phyloP scores from a whole-genome alignment of 1,140 invertebrate genomes.

The Drosophila hydei region DNA sequence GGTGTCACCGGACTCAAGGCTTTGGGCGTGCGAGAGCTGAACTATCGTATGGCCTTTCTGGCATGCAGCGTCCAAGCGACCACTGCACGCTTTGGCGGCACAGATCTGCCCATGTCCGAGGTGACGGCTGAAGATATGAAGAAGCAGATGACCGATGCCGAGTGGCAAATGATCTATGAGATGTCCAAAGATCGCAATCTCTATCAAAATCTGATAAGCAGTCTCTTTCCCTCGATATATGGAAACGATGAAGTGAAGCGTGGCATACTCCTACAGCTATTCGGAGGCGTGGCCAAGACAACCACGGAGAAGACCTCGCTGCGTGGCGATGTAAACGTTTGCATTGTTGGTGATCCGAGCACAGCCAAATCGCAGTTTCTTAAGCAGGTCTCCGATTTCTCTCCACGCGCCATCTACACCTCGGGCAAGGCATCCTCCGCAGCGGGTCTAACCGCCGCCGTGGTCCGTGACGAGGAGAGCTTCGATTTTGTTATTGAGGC shows the following conservation, averaged over 20 bases:
- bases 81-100: slow-evolving; percentile 92
- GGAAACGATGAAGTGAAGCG: slow-evolving; percentile 99
- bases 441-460: slow-evolving; percentile 98
- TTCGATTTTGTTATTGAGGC: slow-evolving; percentile 99
- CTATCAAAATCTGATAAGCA: slow-evolving; percentile 95
- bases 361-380: slow-evolving; percentile 99
- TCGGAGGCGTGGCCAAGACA: slow-evolving; percentile 98
- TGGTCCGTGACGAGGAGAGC: slow-evolving; percentile 98
- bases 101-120: slow-evolving; percentile 91
- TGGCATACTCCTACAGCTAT: slow-evolving; percentile 97
- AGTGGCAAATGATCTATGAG: slow-evolving; percentile 98
- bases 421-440: slow-evolving; percentile 99
- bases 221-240: slow-evolving; percentile 98
- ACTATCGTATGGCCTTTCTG: slow-evolving; percentile 97
- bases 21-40: slow-evolving; percentile 97
- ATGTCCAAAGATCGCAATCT: slow-evolving; percentile 98
- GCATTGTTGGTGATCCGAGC: slow-evolving; percentile 99
- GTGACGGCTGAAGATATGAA: slow-evolving; percentile 96
- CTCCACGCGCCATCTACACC: slow-evolving; percentile 98
- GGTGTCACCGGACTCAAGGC: slow-evolving; percentile 96
- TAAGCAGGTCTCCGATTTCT: slow-evolving; percentile 98
- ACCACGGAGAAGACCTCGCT: slow-evolving; percentile 94
- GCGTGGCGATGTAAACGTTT: slow-evolving; percentile 98
- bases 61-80: slow-evolving; percentile 96
- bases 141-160: slow-evolving; percentile 96